A percentile compares a stretch with the other conserved stretches of the same genome.
These are phyloP conservation scores for Leucoma salicis DNA, from an alignment of 2,888 invertebrate species.

Conservation along the genomic window DNA sequence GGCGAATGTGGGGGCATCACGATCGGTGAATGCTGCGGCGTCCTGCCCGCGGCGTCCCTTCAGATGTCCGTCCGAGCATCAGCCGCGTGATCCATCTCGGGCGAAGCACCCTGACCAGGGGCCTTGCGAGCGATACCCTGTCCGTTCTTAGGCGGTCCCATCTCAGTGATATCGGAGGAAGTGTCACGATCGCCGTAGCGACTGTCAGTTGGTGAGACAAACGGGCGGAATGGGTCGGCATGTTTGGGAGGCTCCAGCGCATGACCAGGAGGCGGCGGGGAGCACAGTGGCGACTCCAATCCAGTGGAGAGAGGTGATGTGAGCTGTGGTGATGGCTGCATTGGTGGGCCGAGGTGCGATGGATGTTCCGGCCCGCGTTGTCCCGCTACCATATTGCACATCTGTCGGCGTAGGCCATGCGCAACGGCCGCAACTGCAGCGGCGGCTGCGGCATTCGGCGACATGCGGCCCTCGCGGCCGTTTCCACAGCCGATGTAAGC, in stretches of 20 bases:
- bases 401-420: constrained; percentile 92
- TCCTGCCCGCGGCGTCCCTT: constrained; percentile 76
- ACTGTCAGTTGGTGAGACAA: constrained; percentile 80
- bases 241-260: constrained; percentile 84
- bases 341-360: constrained; percentile 75
- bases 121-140: constrained; percentile 43
- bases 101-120: constrained; percentile 74
- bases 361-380: constrained; percentile 69
- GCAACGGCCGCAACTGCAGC: constrained; percentile 94
- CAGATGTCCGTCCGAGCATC: constrained; percentile 84
- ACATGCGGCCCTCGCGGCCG: constrained; percentile 79
- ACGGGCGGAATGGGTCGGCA: constrained; percentile 80
- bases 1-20: constrained; percentile 43
- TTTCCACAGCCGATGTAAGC: constrained; percentile 82
- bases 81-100: constrained; percentile 83
- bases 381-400: constrained; percentile 89
- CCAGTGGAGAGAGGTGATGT: constrained; percentile 81
- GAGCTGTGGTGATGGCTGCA: constrained; percentile 71
- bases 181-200: constrained; percentile 87
- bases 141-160: constrained; percentile 72
- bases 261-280: constrained; percentile 84
- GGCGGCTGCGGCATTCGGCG: constrained; percentile 87
- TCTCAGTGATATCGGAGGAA: constrained; percentile 60
- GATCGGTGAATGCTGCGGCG: constrained; percentile 38
- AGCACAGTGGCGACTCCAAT: constrained; percentile 84